A percentile compares a stretch with the other conserved stretches of the same genome.
Conservation (phyloP, 2,888 invertebrate species). For the Spisula subtruncata region DNA sequence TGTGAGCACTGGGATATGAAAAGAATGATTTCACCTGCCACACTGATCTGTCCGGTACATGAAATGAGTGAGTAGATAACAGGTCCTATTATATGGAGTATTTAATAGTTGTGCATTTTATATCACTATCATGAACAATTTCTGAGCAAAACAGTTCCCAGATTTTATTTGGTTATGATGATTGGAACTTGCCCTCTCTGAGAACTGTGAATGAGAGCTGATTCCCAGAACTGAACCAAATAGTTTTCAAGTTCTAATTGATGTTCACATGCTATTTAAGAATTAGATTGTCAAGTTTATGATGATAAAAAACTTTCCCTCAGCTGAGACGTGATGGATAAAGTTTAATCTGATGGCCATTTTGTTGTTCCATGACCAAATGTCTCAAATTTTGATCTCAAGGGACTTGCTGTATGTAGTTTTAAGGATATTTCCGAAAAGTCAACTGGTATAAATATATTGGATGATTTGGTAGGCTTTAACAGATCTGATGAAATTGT, state of each 20-base stretch:
- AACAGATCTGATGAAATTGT: constrained; percentile 29
- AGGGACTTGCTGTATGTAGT: too few relatives aligned
- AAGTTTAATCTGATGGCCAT: constrained; percentile 15
- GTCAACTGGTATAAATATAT: too few relatives aligned
- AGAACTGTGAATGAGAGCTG: constrained; percentile 49
- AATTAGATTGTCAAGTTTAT: not conserved
- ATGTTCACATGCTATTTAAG: not conserved
- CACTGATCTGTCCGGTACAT: constrained; percentile 32
- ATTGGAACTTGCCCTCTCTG: constrained; percentile 65
- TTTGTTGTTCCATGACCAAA: too few relatives aligned
- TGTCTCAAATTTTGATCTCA: too few relatives aligned
- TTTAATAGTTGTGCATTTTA: too few relatives aligned
- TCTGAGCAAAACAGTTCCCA: too few relatives aligned
- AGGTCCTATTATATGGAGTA: too few relatives aligned
- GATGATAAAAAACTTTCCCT: constrained; percentile 63
- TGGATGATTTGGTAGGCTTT: too few relatives aligned
- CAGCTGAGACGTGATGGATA: constrained; percentile 58
- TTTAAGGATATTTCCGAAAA: too few relatives aligned
- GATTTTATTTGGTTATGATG: constrained; percentile 50
- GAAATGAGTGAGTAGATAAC: not conserved
- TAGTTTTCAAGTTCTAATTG: not conserved
- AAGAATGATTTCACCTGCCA: constrained; percentile 41
- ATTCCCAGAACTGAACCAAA: constrained; percentile 35
- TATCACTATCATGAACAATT: too few relatives aligned
- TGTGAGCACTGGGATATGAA: constrained; percentile 56